Evolutionary conservation across 2,888 invertebrate species (phyloP), one percentile per base, ranked within the genome.

Genomic region (Yponomeuta plumbellus): DNA sequence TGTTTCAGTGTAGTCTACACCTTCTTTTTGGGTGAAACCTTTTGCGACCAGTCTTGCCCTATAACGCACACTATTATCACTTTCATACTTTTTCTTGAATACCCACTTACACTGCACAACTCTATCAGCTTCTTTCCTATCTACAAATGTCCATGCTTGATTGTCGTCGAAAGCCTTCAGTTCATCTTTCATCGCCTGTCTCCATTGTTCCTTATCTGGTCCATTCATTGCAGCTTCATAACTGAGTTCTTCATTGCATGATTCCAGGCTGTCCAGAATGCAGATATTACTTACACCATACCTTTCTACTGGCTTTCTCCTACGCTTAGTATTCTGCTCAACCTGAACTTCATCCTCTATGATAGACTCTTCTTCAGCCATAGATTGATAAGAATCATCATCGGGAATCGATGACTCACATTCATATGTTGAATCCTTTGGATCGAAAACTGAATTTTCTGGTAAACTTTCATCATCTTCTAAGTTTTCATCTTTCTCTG

Each of bases 131-230:
- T n/a, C n/a, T n/a, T n/a, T n/a, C n/a, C n/a, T n/a, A n/a, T n/a
- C n/a, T n/a, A n/a, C n/a, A n/a, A n/a, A n/a, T n/a, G n/a, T n/a
- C n/a, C n/a, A 26, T 26, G 63, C 40, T 39, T 63, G 40, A 63
- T 63, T 63, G n/a, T 63, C 21, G 26, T 67, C 58, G 52, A 65
- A 67, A 1, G 23, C 58, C 26, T 65, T 26, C n/a, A 61, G 40
- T 39, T 67, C 64, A n/a, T 67, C 64, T 59, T 59, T 13, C 65
- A 62, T 67, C 4, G 62, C 59, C 6, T 21, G 44, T 58, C 58
- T 56, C 67, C 65, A 67, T 23, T 65, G 65, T 20, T 21, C 56
- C n/a, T 59, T 59, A 39, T 70, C 67, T 34, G 69, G 68, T 10
- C 68, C 67, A 26, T 67, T 23, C 26, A 71, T 11, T 67, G 17